Conservation (phyloP, 2,797 vertebrate species). For the Helicolenus hilgendorfi region DNA sequence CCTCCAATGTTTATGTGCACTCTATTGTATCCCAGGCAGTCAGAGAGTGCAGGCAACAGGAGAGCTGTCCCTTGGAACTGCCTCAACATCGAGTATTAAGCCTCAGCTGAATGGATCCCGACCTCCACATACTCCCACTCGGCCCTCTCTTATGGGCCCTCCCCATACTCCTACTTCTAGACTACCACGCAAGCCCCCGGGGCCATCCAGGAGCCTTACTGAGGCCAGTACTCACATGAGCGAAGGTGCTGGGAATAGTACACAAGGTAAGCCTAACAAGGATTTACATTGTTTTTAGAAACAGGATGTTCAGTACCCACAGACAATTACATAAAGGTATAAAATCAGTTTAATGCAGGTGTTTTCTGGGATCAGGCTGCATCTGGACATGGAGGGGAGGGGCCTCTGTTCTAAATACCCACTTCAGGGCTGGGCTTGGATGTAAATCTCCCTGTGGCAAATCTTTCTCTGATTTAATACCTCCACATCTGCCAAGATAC, state of each 20-base stretch:
- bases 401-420: constrained; percentile 44
- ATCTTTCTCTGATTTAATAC: constrained; percentile 22
- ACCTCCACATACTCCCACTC: constrained; percentile 48
- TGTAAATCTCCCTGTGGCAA: constrained; percentile 35
- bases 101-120: constrained; percentile 50
- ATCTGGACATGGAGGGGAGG: constrained; percentile 48
- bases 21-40: constrained; percentile 68
- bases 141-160: constrained; percentile 43
- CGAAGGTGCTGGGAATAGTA: constrained; percentile 48
- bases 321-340: background rate
- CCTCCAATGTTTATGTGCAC: constrained; percentile 4
- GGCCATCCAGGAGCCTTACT: constrained; percentile 72
- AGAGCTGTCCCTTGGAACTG: constrained; percentile 23
- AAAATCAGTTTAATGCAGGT: background rate
- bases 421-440: constrained; percentile 49
- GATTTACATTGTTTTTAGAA: background rate
- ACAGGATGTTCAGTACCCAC: background rate
- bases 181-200: constrained; percentile 82
- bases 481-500: constrained; percentile 24
- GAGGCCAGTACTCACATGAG: constrained; percentile 69
- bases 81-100: constrained; percentile 64
- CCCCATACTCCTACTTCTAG: constrained; percentile 77
- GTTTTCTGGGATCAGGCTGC: constrained; percentile 9
- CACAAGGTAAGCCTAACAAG: constrained; percentile 85
- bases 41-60: constrained; percentile 48